Percentiles rank a stretch among this genome's conserved stretches.
Conservation (phyloP, 2,113 vertebrate species). For the Myotis yumanensis region DNA sequence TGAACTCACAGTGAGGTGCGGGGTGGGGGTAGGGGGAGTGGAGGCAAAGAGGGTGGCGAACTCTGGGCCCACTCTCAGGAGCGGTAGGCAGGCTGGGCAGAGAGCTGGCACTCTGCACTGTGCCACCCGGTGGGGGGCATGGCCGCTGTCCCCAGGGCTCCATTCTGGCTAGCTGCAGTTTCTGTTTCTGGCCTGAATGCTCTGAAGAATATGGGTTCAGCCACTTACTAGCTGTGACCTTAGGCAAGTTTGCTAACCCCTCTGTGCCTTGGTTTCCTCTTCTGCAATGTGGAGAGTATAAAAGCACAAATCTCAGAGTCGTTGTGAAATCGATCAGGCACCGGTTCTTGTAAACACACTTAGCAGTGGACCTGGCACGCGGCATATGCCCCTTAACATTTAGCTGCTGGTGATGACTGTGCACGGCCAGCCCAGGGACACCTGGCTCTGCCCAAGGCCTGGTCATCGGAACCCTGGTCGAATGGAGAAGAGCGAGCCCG, state of each 20-base stretch:
- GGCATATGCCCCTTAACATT: too few species aligned
- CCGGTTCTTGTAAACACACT: not conserved
- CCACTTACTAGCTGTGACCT: not conserved
- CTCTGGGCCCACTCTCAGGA: not conserved
- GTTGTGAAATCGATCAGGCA: not conserved
- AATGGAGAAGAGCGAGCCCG: not conserved
- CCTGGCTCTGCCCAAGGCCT: not conserved
- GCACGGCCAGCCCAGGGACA: too few species aligned
- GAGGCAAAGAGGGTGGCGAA: not conserved
- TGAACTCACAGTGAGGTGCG: not conserved
- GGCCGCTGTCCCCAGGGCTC: not conserved
- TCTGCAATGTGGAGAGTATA: not conserved
- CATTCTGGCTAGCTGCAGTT: not conserved
- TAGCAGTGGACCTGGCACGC: not conserved
- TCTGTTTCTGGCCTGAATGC: not conserved
- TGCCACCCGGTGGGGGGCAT: not conserved
- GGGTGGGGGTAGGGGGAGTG: not conserved
- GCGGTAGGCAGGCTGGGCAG: not conserved
- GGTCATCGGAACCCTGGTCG: not conserved
- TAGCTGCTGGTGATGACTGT: rapidly evolving
- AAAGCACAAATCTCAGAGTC: not conserved
- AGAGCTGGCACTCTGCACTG: rapidly evolving
- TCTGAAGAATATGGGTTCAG: not conserved
- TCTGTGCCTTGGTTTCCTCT: constrained; percentile 27
- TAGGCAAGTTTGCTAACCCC: not conserved